A percentile compares a stretch with the other conserved stretches of the same genome.
Evolutionary conservation across 2,113 vertebrate species (phyloP).

Genomic region (human): DNA sequence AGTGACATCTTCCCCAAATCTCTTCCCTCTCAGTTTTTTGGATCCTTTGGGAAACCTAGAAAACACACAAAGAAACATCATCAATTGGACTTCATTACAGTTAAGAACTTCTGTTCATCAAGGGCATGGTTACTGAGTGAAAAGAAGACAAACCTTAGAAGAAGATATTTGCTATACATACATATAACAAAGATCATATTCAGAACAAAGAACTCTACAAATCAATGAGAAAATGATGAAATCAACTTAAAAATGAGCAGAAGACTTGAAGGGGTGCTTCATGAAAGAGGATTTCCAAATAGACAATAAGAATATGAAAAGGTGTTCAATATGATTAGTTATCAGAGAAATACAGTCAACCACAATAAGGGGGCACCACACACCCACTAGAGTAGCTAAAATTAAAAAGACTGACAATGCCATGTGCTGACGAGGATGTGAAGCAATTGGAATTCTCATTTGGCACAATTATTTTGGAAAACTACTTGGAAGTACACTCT

Average conservation of each 20-base stretch:
- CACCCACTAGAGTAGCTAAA: neutral
- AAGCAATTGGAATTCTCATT: neutral
- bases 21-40: neutral
- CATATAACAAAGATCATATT: neutral
- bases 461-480: neutral
- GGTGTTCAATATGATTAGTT: neutral
- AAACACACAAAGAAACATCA: neutral
- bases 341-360: neutral
- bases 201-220: neutral
- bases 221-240: neutral
- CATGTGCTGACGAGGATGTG: neutral
- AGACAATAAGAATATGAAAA: neutral
- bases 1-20: neutral
- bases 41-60: neutral
- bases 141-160: neutral
- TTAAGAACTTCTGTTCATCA: neutral
- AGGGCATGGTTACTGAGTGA: neutral
- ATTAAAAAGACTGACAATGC: neutral
- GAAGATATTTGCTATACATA: neutral
- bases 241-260: neutral
- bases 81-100: neutral
- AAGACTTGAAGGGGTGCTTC: neutral
- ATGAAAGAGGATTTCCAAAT: neutral
- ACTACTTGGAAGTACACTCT: fast-evolving
- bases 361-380: neutral